Conservation (phyloP, 1,140 invertebrate species). For the Zeugodacus cucurbitae region DNA sequence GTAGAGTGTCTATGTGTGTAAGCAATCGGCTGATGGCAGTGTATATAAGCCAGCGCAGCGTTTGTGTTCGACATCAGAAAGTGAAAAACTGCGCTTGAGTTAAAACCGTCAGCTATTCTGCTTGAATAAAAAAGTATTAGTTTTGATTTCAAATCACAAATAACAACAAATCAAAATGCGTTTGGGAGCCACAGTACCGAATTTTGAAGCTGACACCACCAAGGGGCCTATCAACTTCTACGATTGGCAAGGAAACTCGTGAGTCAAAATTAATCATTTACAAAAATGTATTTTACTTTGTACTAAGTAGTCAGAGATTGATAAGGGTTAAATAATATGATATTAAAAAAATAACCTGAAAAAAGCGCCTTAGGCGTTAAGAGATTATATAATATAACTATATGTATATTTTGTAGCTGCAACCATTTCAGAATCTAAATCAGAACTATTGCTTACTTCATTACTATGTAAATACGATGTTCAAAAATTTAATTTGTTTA, state of each 20-base stretch:
- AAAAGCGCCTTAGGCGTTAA: no score
- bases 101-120: not conserved
- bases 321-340: no score
- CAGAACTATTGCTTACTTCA: no score
- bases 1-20: not conserved
- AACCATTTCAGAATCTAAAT: no score
- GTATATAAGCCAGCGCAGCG: not conserved
- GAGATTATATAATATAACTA: no score
- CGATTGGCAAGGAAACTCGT: constrained; percentile 80
- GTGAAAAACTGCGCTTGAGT: not conserved
- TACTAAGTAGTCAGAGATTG: no score
- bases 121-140: not conserved
- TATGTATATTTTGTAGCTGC: no score
- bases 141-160: not conserved
- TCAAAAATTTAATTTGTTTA: not conserved
- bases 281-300: no score
- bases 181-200: constrained; percentile 79
- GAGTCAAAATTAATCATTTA: constrained; percentile 64
- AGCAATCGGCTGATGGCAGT: not conserved
- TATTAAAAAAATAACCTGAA: no score
- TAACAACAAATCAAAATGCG: constrained; percentile 67
- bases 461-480: no score
- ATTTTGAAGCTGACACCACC: constrained; percentile 80
- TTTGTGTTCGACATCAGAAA: not conserved
- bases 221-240: constrained; percentile 81